These are phyloP conservation scores for Pollicipes pollicipes DNA, from an alignment of 1,140 invertebrate species.

Conservation along the genomic window DNA sequence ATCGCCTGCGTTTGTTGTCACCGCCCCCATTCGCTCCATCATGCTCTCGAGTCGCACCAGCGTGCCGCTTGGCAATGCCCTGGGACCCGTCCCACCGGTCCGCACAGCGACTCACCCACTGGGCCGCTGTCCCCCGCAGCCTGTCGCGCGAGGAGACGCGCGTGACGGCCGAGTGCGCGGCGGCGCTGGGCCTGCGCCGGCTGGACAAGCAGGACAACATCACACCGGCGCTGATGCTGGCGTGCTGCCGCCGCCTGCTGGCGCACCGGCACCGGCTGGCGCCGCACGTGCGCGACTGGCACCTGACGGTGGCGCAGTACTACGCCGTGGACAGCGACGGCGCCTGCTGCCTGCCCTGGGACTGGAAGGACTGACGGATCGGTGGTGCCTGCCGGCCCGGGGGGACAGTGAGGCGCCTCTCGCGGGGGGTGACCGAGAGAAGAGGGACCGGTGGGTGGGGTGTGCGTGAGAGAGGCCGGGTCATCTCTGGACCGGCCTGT, in stretches of 20 bases:
- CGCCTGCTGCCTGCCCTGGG: slow-evolving; percentile 81
- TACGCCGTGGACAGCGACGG: slow-evolving; percentile 80
- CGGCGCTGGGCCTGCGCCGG: slow-evolving; percentile 43
- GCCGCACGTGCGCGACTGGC: slow-evolving; percentile 33
- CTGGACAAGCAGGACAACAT: slow-evolving; percentile 77
- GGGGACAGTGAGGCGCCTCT: too few species aligned
- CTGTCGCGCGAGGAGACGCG: slow-evolving; percentile 57
- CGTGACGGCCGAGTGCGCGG: slow-evolving; percentile 42
- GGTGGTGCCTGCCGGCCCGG: too few species aligned
- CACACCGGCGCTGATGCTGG: slow-evolving; percentile 70
- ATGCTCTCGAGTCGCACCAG: too few species aligned
- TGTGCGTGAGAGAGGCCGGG: too few species aligned
- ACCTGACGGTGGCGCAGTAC: slow-evolving; percentile 67
- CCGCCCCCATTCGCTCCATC: too few species aligned
- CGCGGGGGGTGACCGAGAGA: too few species aligned
- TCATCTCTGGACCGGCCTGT: too few species aligned
- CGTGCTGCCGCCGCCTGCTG: slow-evolving; percentile 54
- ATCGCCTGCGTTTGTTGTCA: too few species aligned
- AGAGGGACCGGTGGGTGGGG: too few species aligned
- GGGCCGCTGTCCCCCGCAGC: slow-evolving; percentile 30
- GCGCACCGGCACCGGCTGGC: slow-evolving; percentile 29
- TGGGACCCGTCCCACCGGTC: too few species aligned
- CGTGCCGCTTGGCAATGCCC: too few species aligned
- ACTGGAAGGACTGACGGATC: slow-evolving; percentile 40
- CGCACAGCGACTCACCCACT: too few species aligned